Evolutionary conservation across 2,888 invertebrate species (phyloP).

Genomic region (Cephus pulcher): DNA sequence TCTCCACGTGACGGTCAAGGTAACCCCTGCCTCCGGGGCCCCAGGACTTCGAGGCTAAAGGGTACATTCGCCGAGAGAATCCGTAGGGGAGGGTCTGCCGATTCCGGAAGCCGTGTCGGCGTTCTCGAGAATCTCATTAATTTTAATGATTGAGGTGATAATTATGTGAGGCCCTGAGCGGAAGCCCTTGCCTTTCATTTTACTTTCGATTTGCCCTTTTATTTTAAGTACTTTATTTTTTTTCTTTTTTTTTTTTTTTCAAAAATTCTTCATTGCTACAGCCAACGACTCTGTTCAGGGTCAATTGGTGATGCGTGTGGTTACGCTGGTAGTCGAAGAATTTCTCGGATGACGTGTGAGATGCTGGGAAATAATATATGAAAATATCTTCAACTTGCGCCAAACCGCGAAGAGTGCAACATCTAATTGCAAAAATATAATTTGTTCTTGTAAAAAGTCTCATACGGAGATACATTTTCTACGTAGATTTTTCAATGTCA

Average conservation of each 20-base stretch:
- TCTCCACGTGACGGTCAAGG: constrained; percentile 51
- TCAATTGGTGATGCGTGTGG: not conserved
- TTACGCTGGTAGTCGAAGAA: not conserved
- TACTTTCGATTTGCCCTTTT: not conserved
- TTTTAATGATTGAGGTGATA: not conserved
- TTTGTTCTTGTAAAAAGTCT: not conserved
- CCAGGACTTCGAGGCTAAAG: not conserved
- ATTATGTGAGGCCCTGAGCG: not conserved
- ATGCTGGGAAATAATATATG: not conserved
- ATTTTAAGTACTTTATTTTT: not conserved
- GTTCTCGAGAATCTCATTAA: not conserved
- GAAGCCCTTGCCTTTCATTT: not conserved
- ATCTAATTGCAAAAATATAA: not conserved
- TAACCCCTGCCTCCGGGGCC: constrained; percentile 37
- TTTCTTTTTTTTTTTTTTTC: not conserved
- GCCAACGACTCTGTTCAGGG: not conserved
- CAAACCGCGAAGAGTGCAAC: not conserved
- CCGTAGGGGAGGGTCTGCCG: constrained; percentile 9
- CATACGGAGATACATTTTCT: not conserved
- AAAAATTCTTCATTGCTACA: not conserved
- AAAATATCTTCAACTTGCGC: not conserved
- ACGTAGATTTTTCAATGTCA: constrained; percentile 12
- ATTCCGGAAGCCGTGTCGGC: constrained; percentile 11
- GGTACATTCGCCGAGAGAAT: constrained; percentile 1
- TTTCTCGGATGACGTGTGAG: not conserved